Base-by-base conservation (phyloP, 2,888 invertebrate genomes). In the Dromius quadrimaculatus region DNA sequence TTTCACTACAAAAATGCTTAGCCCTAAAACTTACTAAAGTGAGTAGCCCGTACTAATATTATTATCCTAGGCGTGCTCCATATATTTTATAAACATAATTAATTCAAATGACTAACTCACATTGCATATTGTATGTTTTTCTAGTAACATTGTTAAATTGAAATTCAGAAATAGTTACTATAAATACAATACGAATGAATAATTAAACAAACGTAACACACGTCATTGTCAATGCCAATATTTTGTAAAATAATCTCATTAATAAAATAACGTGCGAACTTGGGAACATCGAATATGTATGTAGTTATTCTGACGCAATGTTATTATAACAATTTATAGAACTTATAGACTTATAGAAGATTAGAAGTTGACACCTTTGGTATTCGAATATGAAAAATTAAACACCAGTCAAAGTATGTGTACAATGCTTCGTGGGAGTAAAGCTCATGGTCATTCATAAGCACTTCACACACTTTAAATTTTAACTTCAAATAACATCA, bases 331-430 rank as follows among this genome's bases (percentile, higher is more conserved):
- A 41, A 3, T n/a, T 13, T 41, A 11, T 3, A 9, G 6, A 13
- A 41, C n/a, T n/a, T n/a, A n/a, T n/a, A n/a, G n/a, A n/a, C n/a
- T n/a, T n/a, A n/a, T n/a, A n/a, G n/a, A n/a, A n/a, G n/a, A 36
- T n/a, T n/a, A n/a, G n/a, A n/a, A n/a, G n/a, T n/a, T 32, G 17
- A 28, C 34, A 70, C 61, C 70, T 70, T 70, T 70, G 70, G 62
- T 62, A 70, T 70, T 70, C 47, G 59, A 59, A 69, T 62, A 70
- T 62, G 32, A 62, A 69, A 61, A 69, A 69, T 59, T 32, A 59
- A 61, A 69, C 59, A 57, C 28, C 43, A 69, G 59, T n/a, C n/a
- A n/a, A n/a, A n/a, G 45, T 66, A 69, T 69, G 69, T 61, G 41
- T 13, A 69, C 59, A 69, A 69, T 59, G 61, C 43, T 32, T 28